Conservation (phyloP, 2,113 vertebrate genomes). For the human region DNA sequence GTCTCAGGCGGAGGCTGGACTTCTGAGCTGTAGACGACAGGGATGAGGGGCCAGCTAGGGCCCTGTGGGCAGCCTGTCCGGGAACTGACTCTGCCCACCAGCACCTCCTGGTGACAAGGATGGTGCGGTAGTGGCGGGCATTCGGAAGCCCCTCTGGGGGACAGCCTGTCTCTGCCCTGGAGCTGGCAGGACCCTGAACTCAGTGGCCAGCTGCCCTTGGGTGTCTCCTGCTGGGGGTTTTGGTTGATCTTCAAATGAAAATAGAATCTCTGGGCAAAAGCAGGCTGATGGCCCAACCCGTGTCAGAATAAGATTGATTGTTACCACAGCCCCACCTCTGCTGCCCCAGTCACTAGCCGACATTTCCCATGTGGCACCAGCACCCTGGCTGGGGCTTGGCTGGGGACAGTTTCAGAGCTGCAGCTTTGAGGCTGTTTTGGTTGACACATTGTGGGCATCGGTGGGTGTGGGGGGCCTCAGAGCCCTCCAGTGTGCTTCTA, state of each 20-base stretch:
- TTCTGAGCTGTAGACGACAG: not conserved
- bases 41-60: not conserved
- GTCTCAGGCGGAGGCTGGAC: not conserved
- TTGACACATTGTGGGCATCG: not conserved
- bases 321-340: not conserved
- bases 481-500: not conserved
- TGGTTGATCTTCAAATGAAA: not conserved
- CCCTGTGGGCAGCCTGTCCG: accelerated
- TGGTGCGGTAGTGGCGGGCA: not conserved
- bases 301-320: not conserved
- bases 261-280: not conserved
- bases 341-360: not conserved
- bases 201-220: not conserved
- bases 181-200: not conserved
- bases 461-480: not conserved
- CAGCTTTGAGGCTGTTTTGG: not conserved
- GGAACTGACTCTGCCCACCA: not conserved
- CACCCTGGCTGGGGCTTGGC: no score
- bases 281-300: accelerated
- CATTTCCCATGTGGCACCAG: not conserved
- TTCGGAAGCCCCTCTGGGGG: not conserved
- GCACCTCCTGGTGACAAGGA: not conserved
- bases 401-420: not conserved
- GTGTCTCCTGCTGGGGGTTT: not conserved
- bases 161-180: not conserved